These are phyloP conservation scores for Himalopsyche tibetana DNA, from an alignment of 2,888 invertebrate genomes.

Conservation along the genomic window DNA sequence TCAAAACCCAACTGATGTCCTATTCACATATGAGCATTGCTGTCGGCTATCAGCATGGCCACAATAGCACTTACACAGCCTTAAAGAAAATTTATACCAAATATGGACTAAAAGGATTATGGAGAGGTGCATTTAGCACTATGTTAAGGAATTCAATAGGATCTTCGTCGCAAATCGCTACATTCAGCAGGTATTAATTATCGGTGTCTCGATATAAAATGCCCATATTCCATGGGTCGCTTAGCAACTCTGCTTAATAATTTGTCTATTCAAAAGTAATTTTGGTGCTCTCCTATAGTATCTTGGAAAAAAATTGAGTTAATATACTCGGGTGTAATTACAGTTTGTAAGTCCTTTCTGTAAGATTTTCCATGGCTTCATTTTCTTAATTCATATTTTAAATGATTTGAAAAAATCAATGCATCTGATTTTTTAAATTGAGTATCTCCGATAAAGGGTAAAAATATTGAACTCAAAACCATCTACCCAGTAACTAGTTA, in stretches of 20 bases:
- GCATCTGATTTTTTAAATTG: too few relatives aligned
- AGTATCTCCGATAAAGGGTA: too few relatives aligned
- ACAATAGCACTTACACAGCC: constrained; percentile 82
- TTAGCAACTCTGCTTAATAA: neutral
- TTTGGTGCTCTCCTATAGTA: too few relatives aligned
- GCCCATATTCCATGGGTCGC: neutral
- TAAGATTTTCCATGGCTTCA: too few relatives aligned
- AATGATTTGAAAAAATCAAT: too few relatives aligned
- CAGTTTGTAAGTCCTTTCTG: too few relatives aligned
- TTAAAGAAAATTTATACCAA: constrained; percentile 78
- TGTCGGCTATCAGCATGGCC: constrained; percentile 91
- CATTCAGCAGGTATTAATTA: constrained; percentile 79
- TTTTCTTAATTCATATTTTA: too few relatives aligned
- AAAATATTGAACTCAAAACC: too few relatives aligned
- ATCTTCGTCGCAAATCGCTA: constrained; percentile 89
- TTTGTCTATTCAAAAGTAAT: too few relatives aligned
- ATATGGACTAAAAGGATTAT: constrained; percentile 78
- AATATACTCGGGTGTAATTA: too few relatives aligned
- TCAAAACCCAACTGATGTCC: constrained; percentile 92
- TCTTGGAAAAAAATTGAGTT: too few relatives aligned
- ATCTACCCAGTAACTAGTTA: too few relatives aligned
- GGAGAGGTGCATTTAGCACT: constrained; percentile 87
- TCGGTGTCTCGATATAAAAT: neutral
- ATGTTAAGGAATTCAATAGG: constrained; percentile 88
- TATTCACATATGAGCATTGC: constrained; percentile 86